These are phyloP conservation scores for Lagocephalus sceleratus DNA, from an alignment of 2,797 vertebrate genomes.

Conservation along the genomic window DNA sequence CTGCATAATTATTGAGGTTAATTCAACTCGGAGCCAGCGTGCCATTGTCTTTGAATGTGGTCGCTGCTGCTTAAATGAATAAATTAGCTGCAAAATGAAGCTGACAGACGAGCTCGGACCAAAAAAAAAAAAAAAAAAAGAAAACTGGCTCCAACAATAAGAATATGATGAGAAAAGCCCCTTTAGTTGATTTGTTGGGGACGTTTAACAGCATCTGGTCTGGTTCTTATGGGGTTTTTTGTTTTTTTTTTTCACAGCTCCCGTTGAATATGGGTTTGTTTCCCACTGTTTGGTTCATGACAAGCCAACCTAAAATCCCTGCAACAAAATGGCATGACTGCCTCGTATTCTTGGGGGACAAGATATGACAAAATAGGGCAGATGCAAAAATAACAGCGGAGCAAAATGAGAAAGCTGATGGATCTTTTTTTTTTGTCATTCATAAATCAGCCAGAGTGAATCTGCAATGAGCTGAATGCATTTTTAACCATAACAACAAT, in stretches of 20 bases:
- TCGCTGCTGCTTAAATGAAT: conserved; percentile 66
- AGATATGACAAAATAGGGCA: conserved; percentile 36
- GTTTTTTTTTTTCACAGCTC: conserved; percentile 14
- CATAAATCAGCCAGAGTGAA: background rate
- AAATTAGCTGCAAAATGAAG: conserved; percentile 63
- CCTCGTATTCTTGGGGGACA: conserved; percentile 36
- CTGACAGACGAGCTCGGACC: conserved; percentile 54
- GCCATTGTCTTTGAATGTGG: conserved; percentile 71
- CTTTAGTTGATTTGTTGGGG: conserved; percentile 40
- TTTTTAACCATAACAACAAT: no score
- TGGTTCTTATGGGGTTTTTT: conserved; percentile 33
- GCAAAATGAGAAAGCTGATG: conserved; percentile 16
- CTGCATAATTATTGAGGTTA: conserved; percentile 74
- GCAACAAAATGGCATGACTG: conserved; percentile 28
- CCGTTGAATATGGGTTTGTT: conserved; percentile 4
- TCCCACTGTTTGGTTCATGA: conserved; percentile 29
- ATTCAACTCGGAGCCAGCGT: conserved; percentile 56
- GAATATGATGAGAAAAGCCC: conserved; percentile 23
- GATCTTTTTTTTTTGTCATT: background rate
- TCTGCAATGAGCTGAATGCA: no score
- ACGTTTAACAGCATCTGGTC: conserved; percentile 15
- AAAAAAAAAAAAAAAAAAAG: conserved; percentile 54
- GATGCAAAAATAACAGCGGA: conserved; percentile 24
- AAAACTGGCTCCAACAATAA: conserved; percentile 44
- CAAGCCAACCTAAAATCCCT: conserved; percentile 39